These are phyloP conservation scores for Platichthys stellatus DNA, from an alignment of 2,113 vertebrate genomes.

Conservation along the genomic window DNA sequence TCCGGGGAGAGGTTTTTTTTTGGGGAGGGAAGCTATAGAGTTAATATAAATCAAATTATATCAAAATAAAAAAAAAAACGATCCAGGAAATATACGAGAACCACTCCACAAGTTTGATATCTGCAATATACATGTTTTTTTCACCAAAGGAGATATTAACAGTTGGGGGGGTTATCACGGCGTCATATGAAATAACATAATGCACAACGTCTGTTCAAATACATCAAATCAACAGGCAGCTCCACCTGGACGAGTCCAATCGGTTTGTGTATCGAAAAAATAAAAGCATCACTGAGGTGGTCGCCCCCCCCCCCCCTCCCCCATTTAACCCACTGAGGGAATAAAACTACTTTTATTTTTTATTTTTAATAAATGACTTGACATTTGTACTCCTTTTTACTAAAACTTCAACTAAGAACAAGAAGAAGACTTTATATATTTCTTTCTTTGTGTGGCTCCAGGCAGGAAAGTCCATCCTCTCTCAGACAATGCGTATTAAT, in stretches of 20 bases:
- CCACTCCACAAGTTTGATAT: slow-evolving; percentile 96
- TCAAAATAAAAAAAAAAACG: slow-evolving; percentile 49
- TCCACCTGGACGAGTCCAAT: slow-evolving; percentile 49
- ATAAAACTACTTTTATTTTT: slow-evolving; percentile 44
- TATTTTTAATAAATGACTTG: slow-evolving; percentile 53
- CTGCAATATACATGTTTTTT: slow-evolving; percentile 89
- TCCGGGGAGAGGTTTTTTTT: slow-evolving; percentile 22
- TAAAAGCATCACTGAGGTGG: slow-evolving; percentile 45
- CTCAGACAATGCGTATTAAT: slow-evolving; percentile 16
- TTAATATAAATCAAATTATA: slow-evolving; percentile 24
- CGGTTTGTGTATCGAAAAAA: slow-evolving; percentile 17
- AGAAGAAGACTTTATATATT: slow-evolving; percentile 52
- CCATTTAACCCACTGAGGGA: slow-evolving; percentile 11
- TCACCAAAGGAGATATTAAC: slow-evolving; percentile 88
- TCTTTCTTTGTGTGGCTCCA: slow-evolving; percentile 34
- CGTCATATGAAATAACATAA: slow-evolving; percentile 79
- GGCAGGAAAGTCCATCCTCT: slow-evolving; percentile 11
- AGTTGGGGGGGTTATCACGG: slow-evolving; percentile 77
- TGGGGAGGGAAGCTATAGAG: slow-evolving; percentile 44
- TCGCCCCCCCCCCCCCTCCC: background rate
- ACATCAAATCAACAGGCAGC: slow-evolving; percentile 71
- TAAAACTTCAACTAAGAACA: slow-evolving; percentile 62
- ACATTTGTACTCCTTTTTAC: slow-evolving; percentile 47
- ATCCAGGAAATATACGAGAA: slow-evolving; percentile 87
- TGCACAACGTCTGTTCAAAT: slow-evolving; percentile 80